Conservation (phyloP, 2,888 invertebrate genomes). For the Caenorhabditis sp. region DNA sequence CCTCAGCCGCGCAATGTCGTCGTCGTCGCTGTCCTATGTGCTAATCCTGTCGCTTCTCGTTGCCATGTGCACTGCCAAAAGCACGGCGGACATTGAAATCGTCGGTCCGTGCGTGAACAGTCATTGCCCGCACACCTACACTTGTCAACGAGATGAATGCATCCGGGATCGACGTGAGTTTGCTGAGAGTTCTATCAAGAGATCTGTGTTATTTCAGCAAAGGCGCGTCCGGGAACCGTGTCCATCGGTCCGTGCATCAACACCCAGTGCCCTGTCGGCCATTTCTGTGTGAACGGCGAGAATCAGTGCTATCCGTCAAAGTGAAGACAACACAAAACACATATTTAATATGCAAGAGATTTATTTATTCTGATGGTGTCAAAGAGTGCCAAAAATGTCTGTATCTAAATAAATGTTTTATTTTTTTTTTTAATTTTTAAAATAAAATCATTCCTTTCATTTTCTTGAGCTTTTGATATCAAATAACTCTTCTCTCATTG, state of each 20-base stretch:
- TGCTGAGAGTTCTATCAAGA: too few species aligned
- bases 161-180: slow-evolving; percentile 67
- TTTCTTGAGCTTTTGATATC: too few species aligned
- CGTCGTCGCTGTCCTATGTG: slow-evolving; percentile 45
- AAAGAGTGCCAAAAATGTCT: too few species aligned
- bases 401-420: not conserved
- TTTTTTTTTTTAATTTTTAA: not conserved
- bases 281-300: slow-evolving; percentile 70
- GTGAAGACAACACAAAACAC: not conserved
- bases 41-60: slow-evolving; percentile 33
- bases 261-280: slow-evolving; percentile 74
- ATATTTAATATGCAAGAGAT: too few species aligned
- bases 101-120: slow-evolving; percentile 79
- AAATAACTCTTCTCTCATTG: too few species aligned
- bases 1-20: slow-evolving; percentile 45
- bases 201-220: too few species aligned
- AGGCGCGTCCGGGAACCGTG: slow-evolving; percentile 56
- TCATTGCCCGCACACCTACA: slow-evolving; percentile 76
- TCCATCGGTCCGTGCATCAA: slow-evolving; percentile 80
- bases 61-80: slow-evolving; percentile 29
- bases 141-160: slow-evolving; percentile 73
- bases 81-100: slow-evolving; percentile 57
- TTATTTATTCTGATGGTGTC: too few species aligned
- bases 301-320: slow-evolving; percentile 74
- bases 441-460: too few species aligned